Conservation (phyloP, 2,797 vertebrate genomes). For the Pachyuromys duprasi region DNA sequence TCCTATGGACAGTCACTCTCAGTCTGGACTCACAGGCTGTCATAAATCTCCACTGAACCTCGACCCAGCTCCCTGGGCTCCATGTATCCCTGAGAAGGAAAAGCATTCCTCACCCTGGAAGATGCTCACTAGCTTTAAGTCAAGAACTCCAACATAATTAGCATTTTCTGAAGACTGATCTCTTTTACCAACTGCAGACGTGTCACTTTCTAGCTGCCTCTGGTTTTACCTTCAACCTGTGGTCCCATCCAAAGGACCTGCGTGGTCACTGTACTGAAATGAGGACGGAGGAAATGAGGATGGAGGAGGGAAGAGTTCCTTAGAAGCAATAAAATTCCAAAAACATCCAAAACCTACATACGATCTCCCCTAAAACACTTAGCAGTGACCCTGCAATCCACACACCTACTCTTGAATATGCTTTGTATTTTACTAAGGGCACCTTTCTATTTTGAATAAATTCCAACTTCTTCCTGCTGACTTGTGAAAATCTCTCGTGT, state of each 20-base stretch:
- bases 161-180: not conserved
- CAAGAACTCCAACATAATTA: not conserved
- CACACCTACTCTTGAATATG: not conserved
- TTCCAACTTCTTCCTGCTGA: not conserved
- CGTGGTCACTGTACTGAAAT: too few relatives aligned
- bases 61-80: not conserved
- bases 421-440: not conserved
- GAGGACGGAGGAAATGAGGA: too few relatives aligned
- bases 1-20: not conserved
- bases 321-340: not conserved
- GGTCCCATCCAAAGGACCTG: not conserved
- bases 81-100: not conserved
- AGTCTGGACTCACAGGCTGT: not conserved
- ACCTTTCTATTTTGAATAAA: not conserved
- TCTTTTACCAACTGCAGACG: not conserved
- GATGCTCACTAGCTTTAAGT: not conserved
- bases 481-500: not conserved
- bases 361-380: not conserved
- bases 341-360: not conserved
- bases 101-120: not conserved
- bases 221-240: not conserved
- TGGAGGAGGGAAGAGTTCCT: not conserved
- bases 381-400: not conserved
- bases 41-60: not conserved
- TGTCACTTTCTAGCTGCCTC: not conserved